Percentiles rank a stretch among this genome's conserved stretches.
phyloP scores from a whole-genome alignment of 2,797 vertebrate species.

The Pelodytes ibericus region DNA sequence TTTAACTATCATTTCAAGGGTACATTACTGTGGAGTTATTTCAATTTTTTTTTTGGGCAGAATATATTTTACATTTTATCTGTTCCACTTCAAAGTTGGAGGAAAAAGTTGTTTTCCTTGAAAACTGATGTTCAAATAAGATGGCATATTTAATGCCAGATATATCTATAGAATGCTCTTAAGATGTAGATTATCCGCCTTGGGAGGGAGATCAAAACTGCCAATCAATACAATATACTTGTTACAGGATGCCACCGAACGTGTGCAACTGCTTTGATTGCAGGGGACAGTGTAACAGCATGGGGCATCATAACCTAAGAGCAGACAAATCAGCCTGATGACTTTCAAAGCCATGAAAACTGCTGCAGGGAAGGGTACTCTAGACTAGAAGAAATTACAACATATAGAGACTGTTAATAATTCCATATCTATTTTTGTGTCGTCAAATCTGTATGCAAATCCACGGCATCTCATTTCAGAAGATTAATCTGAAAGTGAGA shows the following conservation, averaged over 20 bases:
- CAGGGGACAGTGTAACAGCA: conserved; percentile 81
- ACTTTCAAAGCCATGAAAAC: conserved; percentile 82
- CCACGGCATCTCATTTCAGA: conserved; percentile 80
- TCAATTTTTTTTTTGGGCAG: conserved; percentile 74
- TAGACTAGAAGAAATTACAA: conserved; percentile 82
- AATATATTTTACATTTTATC: conserved; percentile 72
- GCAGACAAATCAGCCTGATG: conserved; percentile 85
- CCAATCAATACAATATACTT: conserved; percentile 82
- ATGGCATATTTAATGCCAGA: conserved; percentile 83
- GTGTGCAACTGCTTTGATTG: conserved; percentile 79
- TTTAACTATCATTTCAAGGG: conserved; percentile 68
- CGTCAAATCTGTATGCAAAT: conserved; percentile 88
- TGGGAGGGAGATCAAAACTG: conserved; percentile 80
- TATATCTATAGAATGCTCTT: conserved; percentile 82
- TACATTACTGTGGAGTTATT: conserved; percentile 69
- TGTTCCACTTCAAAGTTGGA: conserved; percentile 77
- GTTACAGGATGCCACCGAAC: conserved; percentile 75
- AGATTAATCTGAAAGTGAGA: conserved; percentile 78
- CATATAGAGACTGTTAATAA: conserved; percentile 84
- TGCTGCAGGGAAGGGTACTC: conserved; percentile 83
- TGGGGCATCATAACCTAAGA: conserved; percentile 81
- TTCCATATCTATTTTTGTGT: conserved; percentile 84
- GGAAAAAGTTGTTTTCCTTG: conserved; percentile 70
- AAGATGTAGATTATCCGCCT: conserved; percentile 82
- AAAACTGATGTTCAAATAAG: conserved; percentile 77